These are phyloP conservation scores for Leptinotarsa texana DNA, from an alignment of 1,140 invertebrate species.

Conservation along the genomic window DNA sequence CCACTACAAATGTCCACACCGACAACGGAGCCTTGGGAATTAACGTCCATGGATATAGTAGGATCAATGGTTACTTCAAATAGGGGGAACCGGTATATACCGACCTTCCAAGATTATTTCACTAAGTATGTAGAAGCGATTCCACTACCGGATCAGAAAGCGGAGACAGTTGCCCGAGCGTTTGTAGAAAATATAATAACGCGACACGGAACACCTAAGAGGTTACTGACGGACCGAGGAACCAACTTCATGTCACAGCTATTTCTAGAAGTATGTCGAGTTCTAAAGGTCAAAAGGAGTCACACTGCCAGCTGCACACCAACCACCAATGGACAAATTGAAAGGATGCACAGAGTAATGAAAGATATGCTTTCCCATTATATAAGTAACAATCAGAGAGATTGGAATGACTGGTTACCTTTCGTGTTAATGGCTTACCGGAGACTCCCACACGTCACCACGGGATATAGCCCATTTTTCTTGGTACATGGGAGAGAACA, in stretches of 20 bases:
- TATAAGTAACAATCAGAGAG: constrained; percentile 33
- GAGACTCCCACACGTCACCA: constrained; percentile 45
- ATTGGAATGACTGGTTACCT: constrained; percentile 51
- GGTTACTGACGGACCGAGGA: constrained; percentile 51
- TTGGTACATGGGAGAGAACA: constrained; percentile 31
- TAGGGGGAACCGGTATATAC: constrained; percentile 41
- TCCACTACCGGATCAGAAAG: constrained; percentile 45
- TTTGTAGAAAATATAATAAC: constrained; percentile 25
- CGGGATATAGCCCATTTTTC: constrained; percentile 41
- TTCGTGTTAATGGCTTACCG: constrained; percentile 34
- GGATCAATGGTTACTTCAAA: constrained; percentile 45
- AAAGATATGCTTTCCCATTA: constrained; percentile 39
- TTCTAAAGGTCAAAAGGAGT: constrained; percentile 38
- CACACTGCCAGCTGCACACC: constrained; percentile 40
- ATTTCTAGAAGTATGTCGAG: constrained; percentile 42
- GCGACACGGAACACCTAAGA: constrained; percentile 33
- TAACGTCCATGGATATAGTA: constrained; percentile 44
- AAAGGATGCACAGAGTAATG: constrained; percentile 48
- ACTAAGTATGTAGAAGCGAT: constrained; percentile 48
- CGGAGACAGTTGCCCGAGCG: constrained; percentile 44
- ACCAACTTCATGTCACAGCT: constrained; percentile 45
- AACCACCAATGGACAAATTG: constrained; percentile 51
- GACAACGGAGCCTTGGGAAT: too few species aligned
- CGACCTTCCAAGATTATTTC: constrained; percentile 51
- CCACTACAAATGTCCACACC: too few species aligned